These are phyloP conservation scores for Trachelus stipa DNA, from an alignment of 2,888 invertebrate genomes.

Conservation along the genomic window DNA sequence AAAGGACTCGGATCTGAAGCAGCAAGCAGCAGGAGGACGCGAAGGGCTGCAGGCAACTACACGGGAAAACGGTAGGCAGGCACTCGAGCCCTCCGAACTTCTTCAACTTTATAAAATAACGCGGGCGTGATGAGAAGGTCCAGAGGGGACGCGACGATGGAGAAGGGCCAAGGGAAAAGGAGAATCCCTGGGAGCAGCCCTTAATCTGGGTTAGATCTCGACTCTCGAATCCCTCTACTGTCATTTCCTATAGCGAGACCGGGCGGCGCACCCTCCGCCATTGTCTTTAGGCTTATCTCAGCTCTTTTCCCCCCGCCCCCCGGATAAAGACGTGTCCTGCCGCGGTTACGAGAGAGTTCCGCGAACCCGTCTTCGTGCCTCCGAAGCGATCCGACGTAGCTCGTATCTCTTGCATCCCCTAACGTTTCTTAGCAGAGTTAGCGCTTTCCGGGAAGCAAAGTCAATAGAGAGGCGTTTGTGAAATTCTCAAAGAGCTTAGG, in stretches of 20 bases:
- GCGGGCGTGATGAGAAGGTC: conserved; percentile 21
- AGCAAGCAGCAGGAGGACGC: too few species aligned
- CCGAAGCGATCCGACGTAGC: background rate
- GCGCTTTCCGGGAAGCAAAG: background rate
- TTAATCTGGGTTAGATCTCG: conserved; percentile 52
- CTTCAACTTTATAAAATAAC: conserved; percentile 50
- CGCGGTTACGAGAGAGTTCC: background rate
- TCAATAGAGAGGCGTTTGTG: background rate
- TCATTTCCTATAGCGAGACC: conserved; percentile 17
- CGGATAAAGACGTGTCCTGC: conserved; percentile 17
- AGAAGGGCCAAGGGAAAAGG: background rate
- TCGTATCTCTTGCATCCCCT: background rate
- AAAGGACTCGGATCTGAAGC: too few species aligned
- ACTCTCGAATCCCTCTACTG: conserved; percentile 24
- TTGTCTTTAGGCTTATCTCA: conserved; percentile 54
- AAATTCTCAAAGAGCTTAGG: conserved; percentile 1
- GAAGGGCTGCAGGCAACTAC: too few species aligned
- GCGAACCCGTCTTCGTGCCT: background rate
- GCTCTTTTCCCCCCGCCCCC: background rate
- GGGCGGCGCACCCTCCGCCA: conserved; percentile 31
- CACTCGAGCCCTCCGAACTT: conserved; percentile 30
- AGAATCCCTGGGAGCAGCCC: conserved; percentile 26
- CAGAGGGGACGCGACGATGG: background rate
- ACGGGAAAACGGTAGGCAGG: too few species aligned
- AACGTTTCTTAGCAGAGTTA: too few species aligned